These are phyloP conservation scores for Platycnemis pennipes DNA, from an alignment of 2,888 invertebrate genomes.

Conservation along the genomic window DNA sequence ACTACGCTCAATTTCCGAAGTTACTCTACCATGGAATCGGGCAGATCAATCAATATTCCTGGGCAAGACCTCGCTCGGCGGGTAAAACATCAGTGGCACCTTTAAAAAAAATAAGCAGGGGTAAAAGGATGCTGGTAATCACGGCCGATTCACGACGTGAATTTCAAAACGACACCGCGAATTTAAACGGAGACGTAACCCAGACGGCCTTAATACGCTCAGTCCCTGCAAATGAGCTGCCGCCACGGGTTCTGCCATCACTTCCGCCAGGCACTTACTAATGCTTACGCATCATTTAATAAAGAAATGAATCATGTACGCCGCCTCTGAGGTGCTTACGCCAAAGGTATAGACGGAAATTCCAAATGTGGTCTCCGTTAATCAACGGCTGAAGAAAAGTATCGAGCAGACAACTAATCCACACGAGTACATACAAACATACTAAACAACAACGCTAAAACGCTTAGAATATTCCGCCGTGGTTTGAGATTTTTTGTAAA, in stretches of 20 bases:
- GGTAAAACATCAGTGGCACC: background rate
- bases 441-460: too few relatives aligned
- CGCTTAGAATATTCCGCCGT: too few relatives aligned
- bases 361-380: background rate
- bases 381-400: too few relatives aligned
- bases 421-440: too few relatives aligned
- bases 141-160: background rate
- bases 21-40: background rate
- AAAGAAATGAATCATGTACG: conserved; percentile 34
- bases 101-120: background rate
- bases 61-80: background rate
- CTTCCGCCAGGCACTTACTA: background rate
- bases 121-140: background rate
- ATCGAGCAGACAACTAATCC: too few relatives aligned
- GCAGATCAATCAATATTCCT: background rate
- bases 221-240: background rate
- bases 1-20: background rate
- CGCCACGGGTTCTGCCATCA: background rate
- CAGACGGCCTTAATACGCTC: conserved; percentile 12
- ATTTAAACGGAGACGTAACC: background rate
- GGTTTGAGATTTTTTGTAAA: too few relatives aligned
- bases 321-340: conserved; percentile 5
- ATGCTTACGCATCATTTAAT: conserved; percentile 45
- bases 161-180: conserved; percentile 31
- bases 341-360: background rate